A percentile compares a stretch with the other conserved stretches of the same genome.
phyloP scores from a whole-genome alignment of 1,140 invertebrate genomes.

The Nephotettix cincticeps region DNA sequence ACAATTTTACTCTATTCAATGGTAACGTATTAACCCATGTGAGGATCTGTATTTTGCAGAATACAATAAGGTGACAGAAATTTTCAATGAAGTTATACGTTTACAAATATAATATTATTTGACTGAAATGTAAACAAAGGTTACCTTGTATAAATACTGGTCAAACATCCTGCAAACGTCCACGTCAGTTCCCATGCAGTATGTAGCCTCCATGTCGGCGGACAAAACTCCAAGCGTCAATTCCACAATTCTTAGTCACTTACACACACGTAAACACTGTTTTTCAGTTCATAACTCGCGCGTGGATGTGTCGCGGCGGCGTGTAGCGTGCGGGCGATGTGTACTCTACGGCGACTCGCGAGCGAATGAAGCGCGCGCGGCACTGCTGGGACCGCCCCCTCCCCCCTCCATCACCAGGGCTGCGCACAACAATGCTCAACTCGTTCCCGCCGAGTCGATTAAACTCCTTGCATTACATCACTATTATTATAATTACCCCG shows the following conservation, averaged over 20 bases:
- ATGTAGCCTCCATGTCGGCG: conserved; percentile 59
- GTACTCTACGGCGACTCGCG: neutral
- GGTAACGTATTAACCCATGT: too few species aligned
- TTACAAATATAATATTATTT: too few species aligned
- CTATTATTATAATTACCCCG: conserved; percentile 26
- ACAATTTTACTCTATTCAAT: too few species aligned
- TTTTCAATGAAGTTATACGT: too few species aligned
- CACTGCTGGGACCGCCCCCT: conserved; percentile 1
- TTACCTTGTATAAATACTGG: conserved; percentile 66
- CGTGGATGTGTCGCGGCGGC: neutral
- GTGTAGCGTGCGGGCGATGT: neutral
- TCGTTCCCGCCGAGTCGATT: conserved; percentile 16
- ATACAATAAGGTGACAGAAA: too few species aligned
- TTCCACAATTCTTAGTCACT: conserved; percentile 24
- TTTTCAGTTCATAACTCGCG: neutral
- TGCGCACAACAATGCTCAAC: conserved; percentile 14
- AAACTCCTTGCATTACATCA: conserved; percentile 25
- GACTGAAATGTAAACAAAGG: conserved; percentile 22
- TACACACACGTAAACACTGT: neutral
- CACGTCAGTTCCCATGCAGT: conserved; percentile 61
- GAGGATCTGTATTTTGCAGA: too few species aligned
- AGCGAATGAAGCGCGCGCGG: neutral
- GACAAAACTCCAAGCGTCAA: conserved; percentile 21
- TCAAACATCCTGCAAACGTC: conserved; percentile 67
- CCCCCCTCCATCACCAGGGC: neutral